Evolutionary conservation across 2,888 invertebrate species (phyloP).

Genomic region (Anoncus sp.): DNA sequence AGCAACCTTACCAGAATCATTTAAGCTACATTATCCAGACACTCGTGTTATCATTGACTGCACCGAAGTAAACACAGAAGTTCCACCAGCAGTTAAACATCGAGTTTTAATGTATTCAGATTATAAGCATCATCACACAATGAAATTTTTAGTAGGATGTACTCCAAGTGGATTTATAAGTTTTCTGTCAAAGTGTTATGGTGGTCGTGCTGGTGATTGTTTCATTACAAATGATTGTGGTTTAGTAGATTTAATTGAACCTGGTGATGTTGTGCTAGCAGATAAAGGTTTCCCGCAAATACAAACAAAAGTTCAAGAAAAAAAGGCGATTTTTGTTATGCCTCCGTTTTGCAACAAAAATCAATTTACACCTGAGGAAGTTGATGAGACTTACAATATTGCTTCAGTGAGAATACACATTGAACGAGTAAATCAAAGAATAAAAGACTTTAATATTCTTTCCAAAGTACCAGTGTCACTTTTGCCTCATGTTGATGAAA

Average conservation of each 20-base stretch:
- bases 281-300: slow-evolving; percentile 66
- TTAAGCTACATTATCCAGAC: slow-evolving; percentile 35
- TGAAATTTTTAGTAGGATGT: slow-evolving; percentile 67
- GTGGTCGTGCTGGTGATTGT: slow-evolving; percentile 63
- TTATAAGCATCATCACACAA: slow-evolving; percentile 61
- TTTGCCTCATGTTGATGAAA: slow-evolving; percentile 57
- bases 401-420: slow-evolving; percentile 63
- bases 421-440: slow-evolving; percentile 53
- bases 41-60: slow-evolving; percentile 68
- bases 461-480: slow-evolving; percentile 48
- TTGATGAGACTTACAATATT: slow-evolving; percentile 54
- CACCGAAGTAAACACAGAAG: slow-evolving; percentile 65
- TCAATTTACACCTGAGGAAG: slow-evolving; percentile 59
- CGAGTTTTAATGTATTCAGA: slow-evolving; percentile 63
- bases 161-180: slow-evolving; percentile 64
- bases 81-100: slow-evolving; percentile 57
- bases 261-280: slow-evolving; percentile 64
- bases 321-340: slow-evolving; percentile 61
- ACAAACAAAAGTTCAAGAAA: slow-evolving; percentile 47
- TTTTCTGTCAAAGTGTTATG: slow-evolving; percentile 64
- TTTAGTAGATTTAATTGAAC: slow-evolving; percentile 65
- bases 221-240: slow-evolving; percentile 65
- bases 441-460: slow-evolving; percentile 59
- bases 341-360: slow-evolving; percentile 59
- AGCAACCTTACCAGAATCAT: slow-evolving; percentile 52